Conservation (phyloP, 2,113 vertebrate genomes). For the Todiramphus chloris region DNA sequence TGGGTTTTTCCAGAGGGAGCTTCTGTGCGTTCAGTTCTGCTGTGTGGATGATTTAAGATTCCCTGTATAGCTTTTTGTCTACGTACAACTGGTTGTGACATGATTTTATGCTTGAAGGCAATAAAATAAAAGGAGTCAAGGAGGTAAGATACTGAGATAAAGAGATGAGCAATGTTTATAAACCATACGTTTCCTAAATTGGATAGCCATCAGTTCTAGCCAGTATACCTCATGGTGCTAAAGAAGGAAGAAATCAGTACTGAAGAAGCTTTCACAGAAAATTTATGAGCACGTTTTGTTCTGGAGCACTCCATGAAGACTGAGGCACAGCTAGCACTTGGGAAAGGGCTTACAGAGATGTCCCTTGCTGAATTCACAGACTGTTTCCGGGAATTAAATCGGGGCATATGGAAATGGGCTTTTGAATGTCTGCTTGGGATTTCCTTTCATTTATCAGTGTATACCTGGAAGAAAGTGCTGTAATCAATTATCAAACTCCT, state of each 20-base stretch:
- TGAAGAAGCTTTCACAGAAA: conserved; percentile 37
- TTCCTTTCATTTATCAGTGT: neutral
- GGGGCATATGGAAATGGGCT: neutral
- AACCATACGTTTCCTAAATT: neutral
- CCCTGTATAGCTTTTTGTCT: neutral
- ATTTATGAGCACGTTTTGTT: conserved; percentile 11
- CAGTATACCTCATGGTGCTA: neutral
- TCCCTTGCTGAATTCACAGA: neutral
- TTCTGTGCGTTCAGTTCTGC: neutral
- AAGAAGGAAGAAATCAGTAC: conserved; percentile 50
- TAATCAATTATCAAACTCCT: conserved; percentile 7
- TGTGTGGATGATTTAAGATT: neutral
- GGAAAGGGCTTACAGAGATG: neutral
- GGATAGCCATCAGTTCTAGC: neutral
- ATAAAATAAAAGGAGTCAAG: neutral
- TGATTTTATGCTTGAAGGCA: neutral
- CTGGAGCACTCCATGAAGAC: neutral
- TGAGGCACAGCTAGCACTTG: neutral
- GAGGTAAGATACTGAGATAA: conserved; percentile 24
- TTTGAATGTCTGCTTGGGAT: neutral
- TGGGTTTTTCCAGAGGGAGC: neutral
- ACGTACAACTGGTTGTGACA: accelerated
- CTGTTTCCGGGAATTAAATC: neutral
- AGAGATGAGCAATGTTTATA: conserved; percentile 28
- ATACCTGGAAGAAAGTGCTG: neutral